Percentiles rank a stretch among this genome's conserved stretches.
phyloP scores from a whole-genome alignment of 2,797 vertebrate genomes.

The Cephalopachus bancanus region DNA sequence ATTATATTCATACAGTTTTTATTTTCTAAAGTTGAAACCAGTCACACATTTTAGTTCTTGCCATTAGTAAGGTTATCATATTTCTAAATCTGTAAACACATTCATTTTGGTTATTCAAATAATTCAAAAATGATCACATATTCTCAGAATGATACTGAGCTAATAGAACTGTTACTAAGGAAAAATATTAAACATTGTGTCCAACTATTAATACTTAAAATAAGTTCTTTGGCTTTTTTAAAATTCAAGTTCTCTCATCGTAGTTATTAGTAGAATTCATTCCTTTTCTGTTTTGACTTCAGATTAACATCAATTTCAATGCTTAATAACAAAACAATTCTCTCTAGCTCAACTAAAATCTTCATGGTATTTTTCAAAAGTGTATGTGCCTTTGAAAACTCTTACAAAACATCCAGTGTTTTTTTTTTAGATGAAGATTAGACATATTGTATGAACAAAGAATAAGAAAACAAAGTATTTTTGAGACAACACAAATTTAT shows the following conservation, averaged over 20 bases:
- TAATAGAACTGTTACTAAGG: slow-evolving; percentile 7
- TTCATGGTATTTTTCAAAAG: slow-evolving; percentile 80
- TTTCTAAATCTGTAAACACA: slow-evolving; percentile 59
- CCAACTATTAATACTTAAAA: neutral
- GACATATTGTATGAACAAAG: neutral
- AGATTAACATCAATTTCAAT: slow-evolving; percentile 81
- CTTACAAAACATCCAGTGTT: slow-evolving; percentile 61
- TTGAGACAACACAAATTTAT: neutral
- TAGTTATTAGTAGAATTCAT: neutral
- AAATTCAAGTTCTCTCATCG: neutral
- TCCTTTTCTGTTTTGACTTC: slow-evolving; percentile 73
- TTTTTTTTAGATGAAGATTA: slow-evolving; percentile 25
- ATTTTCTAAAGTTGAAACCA: slow-evolving; percentile 65
- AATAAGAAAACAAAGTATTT: slow-evolving; percentile 69
- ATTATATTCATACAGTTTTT: slow-evolving; percentile 58
- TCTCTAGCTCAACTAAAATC: slow-evolving; percentile 77
- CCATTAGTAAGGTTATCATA: slow-evolving; percentile 38
- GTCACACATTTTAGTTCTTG: slow-evolving; percentile 61
- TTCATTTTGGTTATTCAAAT: slow-evolving; percentile 67
- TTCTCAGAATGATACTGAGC: neutral
- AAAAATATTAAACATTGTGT: neutral
- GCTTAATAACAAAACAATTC: slow-evolving; percentile 75
- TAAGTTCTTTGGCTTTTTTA: neutral
- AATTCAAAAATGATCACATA: slow-evolving; percentile 19
- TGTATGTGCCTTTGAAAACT: slow-evolving; percentile 81